Evolutionary conservation across 2,888 invertebrate species (phyloP), one percentile per base, ranked within the genome.

Genomic region (Steromphala cineraria): DNA sequence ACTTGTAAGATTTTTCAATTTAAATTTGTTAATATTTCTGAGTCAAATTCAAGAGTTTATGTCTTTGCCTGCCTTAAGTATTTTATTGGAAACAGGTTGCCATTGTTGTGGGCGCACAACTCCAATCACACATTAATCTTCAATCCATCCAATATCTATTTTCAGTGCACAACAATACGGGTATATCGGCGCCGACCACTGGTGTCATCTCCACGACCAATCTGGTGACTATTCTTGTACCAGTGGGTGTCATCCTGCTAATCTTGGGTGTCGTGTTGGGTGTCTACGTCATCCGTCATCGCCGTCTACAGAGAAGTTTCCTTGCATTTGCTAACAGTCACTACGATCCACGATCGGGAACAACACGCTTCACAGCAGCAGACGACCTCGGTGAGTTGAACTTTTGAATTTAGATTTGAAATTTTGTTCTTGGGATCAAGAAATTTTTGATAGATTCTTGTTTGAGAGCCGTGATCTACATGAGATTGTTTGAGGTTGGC

Each of bases 331-430:
- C 96, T 52, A 96, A 96, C 92, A 96, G 96, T 86, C 96, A 96
- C 93, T 98, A 98, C 93, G 97, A 97, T 94, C 96, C 96, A 78
- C 95, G 97, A 86, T 96, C 97, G 76, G 97, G 97, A 75, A 96
- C 97, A 88, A 97, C 98, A 62, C 97, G 97, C 78, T 96, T 98
- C 92, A 95, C 95, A 53, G 95, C 95, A 13, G 96, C 95, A 21
- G 94, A 94, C 86, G 96, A 96, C 87, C 81, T 91, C 8, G 96
- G 91, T 91, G 84, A 82, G 67, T 62, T 17, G 56, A 15, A n/a
- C 28, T 46, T 13, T 46, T 15, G 8, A 46, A 36, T 2, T 36
- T 36, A 4, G 36, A 36, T 36, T 36, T 36, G 36, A 36, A 36
- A 7, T 7, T 36, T 7, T 7, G n/a, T n/a, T n/a, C n/a, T n/a